Evolutionary conservation across 2,113 vertebrate genomes (phyloP).

Genomic region (Eclectus roratus): DNA sequence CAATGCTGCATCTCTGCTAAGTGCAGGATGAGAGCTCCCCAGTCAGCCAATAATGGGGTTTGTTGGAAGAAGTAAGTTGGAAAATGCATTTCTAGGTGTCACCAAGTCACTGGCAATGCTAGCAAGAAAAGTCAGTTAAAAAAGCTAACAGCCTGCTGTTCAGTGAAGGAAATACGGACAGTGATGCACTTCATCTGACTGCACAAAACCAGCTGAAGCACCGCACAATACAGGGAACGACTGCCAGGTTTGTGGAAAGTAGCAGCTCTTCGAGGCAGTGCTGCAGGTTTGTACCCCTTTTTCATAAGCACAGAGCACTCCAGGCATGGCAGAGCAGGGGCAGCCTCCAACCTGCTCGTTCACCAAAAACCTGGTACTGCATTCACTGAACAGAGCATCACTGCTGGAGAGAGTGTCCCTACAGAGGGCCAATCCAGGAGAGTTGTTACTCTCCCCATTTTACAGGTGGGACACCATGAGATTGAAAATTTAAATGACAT

Average conservation of each 20-base stretch:
- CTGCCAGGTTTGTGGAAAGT: neutral
- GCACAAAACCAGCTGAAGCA: neutral
- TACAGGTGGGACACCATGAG: neutral
- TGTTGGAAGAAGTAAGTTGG: neutral
- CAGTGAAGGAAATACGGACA: neutral
- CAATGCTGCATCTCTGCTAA: neutral
- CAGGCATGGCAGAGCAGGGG: neutral
- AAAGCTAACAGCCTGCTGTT: neutral
- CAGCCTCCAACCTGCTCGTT: neutral
- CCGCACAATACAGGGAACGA: neutral
- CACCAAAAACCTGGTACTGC: neutral
- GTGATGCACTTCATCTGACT: neutral
- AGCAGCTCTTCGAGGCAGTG: neutral
- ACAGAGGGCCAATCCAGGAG: neutral
- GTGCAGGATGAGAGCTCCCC: neutral
- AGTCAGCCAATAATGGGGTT: neutral
- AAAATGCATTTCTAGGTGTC: neutral
- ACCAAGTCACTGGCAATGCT: neutral
- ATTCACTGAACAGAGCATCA: neutral
- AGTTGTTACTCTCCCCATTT: neutral
- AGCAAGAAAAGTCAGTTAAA: neutral
- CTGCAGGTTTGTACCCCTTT: neutral
- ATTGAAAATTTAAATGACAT: rapidly evolving
- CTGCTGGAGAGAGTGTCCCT: neutral
- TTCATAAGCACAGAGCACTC: neutral